phyloP scores from a whole-genome alignment of 2,797 vertebrate species.

The Linurgus olivaceus region DNA sequence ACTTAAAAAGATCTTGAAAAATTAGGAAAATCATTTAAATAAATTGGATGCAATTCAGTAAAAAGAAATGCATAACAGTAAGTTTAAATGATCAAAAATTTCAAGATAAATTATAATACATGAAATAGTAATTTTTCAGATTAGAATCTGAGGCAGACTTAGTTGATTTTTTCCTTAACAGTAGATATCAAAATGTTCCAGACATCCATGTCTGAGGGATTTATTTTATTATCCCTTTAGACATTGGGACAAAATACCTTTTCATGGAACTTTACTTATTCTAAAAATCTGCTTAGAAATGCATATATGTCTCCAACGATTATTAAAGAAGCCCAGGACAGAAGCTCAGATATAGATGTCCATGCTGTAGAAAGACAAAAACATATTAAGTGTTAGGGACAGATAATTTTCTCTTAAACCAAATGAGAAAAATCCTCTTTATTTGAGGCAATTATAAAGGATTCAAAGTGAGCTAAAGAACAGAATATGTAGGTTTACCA shows the following conservation, averaged over 20 bases:
- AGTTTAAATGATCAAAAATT: background rate
- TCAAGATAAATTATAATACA: background rate
- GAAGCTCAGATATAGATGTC: background rate
- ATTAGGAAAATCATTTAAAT: conserved; percentile 44
- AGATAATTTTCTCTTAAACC: background rate
- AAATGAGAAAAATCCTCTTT: background rate
- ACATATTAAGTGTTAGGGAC: background rate
- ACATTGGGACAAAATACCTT: background rate
- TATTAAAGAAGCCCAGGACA: background rate
- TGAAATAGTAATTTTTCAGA: background rate
- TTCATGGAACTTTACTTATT: background rate
- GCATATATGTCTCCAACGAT: rapidly evolving
- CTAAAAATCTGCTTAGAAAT: background rate
- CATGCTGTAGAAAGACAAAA: background rate
- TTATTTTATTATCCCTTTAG: background rate
- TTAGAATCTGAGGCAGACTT: background rate
- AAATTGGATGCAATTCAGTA: conserved; percentile 35
- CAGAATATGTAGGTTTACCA: background rate
- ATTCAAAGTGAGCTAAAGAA: background rate
- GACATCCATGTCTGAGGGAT: background rate
- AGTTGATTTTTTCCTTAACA: background rate
- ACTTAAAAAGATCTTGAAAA: conserved; percentile 20
- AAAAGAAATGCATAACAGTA: background rate
- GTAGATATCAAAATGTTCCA: background rate
- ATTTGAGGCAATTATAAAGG: background rate